Evolutionary conservation across 2,888 invertebrate genomes (phyloP), one percentile per base, ranked within the genome.

Genomic region (Minunthozetes semirufus): DNA sequence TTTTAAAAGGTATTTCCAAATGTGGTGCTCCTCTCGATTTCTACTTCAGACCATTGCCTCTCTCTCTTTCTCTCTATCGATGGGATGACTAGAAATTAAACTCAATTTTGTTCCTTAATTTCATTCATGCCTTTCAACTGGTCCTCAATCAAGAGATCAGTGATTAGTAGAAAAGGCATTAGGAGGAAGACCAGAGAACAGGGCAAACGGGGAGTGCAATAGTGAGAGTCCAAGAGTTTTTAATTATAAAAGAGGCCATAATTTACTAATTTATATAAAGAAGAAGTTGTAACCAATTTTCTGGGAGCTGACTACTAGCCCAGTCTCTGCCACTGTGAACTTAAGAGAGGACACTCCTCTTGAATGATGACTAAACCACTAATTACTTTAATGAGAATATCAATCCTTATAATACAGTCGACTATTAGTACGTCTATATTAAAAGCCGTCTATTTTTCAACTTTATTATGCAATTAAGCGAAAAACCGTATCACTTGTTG

Each of bases 101-200:
- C 33, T 33, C 33, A 53, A 53, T 53, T n/a, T n/a, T 53, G 11
- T 53, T 17, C 13, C 19, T 53, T 53, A 53, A 53, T 53, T 66
- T 66, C 38, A 66, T 66, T 66, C 66, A 66, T 66, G 66, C 38
- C 19, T 66, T 66, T 66, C 66, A 66, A 66, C 61, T 61, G 29
- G 27, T 61, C 61, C 25, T 66, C 33, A 66, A 66, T 66, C 66
- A 66, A 66, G 38, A 25, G n/a, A 19, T 38, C 27, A 59, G 15
- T 29, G 27, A 63, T 25, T 25, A 25, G 29, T 22, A 61, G 9
- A 61, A 15, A 27, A 61, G 61, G 53, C 53, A 53, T 19, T 19
- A 19, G 8, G n/a, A 53, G n/a, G 33, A 33, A 33, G 33, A 33
- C 33, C 33, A 33, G 33, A 33, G 33, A 3, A 33, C 33, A 33